A percentile compares a stretch with the other conserved stretches of the same genome.
Conservation (phyloP, 2,888 invertebrate genomes). For the Camptogramma bilineatum region DNA sequence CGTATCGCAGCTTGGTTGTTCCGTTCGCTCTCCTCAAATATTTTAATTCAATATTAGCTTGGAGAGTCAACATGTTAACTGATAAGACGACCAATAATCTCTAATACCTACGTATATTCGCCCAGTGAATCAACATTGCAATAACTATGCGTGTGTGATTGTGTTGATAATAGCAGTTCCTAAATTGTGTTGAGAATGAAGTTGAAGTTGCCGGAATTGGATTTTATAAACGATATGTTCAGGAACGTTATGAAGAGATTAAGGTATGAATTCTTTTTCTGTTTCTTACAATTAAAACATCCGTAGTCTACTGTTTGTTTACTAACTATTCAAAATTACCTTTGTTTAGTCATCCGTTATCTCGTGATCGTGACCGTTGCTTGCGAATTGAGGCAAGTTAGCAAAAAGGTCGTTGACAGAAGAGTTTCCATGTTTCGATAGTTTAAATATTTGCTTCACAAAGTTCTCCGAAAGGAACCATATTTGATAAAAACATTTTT, state of each 20-base stretch:
- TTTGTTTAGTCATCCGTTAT: conserved; percentile 19
- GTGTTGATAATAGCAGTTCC: conserved; percentile 18
- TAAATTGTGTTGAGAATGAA: conserved; percentile 58
- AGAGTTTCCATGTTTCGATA: conserved; percentile 13
- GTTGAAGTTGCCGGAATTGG: conserved; percentile 55
- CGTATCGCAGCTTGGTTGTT: conserved; percentile 55
- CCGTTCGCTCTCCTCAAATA: conserved; percentile 68
- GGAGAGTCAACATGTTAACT: conserved; percentile 49
- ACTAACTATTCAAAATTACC: conserved; percentile 12
- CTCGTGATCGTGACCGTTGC: conserved; percentile 18
- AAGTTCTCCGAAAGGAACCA: conserved; percentile 12
- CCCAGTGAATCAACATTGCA: conserved; percentile 26
- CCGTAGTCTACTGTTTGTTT: conserved; percentile 3
- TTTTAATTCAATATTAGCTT: conserved; percentile 71
- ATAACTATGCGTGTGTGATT: conserved; percentile 4
- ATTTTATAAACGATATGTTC: conserved; percentile 52
- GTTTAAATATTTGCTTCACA: conserved; percentile 16
- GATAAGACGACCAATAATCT: conserved; percentile 36
- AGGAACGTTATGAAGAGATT: conserved; percentile 57
- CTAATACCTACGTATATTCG: neutral
- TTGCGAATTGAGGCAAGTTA: conserved; percentile 19
- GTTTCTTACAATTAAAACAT: neutral
- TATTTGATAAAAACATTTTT: neutral
- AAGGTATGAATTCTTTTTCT: conserved; percentile 50
- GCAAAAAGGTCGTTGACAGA: conserved; percentile 24